Conservation (phyloP, 2,113 vertebrate genomes). For the Colinus virginianus region DNA sequence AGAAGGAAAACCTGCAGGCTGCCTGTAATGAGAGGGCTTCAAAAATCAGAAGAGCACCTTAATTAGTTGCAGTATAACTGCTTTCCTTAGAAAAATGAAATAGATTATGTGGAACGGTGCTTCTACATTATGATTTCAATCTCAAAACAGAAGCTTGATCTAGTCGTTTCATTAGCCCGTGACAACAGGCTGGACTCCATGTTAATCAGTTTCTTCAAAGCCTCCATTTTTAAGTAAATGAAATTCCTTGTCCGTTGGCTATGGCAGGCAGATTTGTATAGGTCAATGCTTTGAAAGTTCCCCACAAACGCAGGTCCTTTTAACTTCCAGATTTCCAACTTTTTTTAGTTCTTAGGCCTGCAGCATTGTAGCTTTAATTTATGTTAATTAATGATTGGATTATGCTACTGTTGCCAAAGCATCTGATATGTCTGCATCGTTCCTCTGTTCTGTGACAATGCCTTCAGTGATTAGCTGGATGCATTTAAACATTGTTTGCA, state of each 20-base stretch:
- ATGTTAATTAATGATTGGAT: constrained; percentile 64
- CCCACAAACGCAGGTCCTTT: constrained; percentile 1
- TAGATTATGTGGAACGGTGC: constrained; percentile 29
- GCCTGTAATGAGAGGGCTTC: constrained; percentile 1
- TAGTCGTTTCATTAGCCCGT: not conserved
- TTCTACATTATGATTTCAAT: constrained; percentile 39
- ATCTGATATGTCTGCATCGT: constrained; percentile 19
- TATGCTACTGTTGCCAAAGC: constrained; percentile 39
- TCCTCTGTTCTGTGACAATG: constrained; percentile 59
- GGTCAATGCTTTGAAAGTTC: constrained; percentile 31
- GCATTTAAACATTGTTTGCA: constrained; percentile 55
- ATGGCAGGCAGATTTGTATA: constrained; percentile 14
- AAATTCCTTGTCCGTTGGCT: constrained; percentile 37
- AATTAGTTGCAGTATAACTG: constrained; percentile 25
- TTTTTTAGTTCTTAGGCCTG: constrained; percentile 35
- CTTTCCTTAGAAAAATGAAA: not conserved
- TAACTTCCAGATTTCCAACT: constrained; percentile 58
- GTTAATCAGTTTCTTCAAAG: constrained; percentile 63
- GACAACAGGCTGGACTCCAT: constrained; percentile 27
- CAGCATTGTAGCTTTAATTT: constrained; percentile 56
- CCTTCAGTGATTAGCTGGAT: constrained; percentile 58
- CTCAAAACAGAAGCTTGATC: constrained; percentile 55
- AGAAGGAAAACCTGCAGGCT: not conserved
- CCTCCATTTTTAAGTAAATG: constrained; percentile 37
- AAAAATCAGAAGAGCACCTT: constrained; percentile 30